Conservation (phyloP, 2,797 vertebrate species). For the Siniperca scherzeri region DNA sequence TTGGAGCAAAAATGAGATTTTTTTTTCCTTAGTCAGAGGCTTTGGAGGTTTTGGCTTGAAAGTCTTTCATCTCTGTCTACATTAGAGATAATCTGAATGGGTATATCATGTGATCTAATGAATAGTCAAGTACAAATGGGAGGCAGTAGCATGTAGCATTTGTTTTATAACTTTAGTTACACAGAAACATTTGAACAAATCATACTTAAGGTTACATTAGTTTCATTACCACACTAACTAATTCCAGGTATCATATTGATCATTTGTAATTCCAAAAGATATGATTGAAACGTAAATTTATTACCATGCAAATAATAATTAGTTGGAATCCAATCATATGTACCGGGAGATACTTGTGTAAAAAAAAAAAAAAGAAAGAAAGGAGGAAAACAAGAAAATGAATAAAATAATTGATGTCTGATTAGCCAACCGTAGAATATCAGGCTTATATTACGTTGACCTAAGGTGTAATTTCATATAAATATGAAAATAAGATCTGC, state of each 20-base stretch:
- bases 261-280: too few relatives aligned
- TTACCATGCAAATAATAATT: neutral
- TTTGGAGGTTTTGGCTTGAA: conserved; percentile 55
- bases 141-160: neutral
- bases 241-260: neutral
- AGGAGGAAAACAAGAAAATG: neutral
- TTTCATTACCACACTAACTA: neutral
- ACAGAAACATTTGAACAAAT: conserved; percentile 2
- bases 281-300: neutral
- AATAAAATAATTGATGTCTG: neutral
- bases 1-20: conserved; percentile 69
- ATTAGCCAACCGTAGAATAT: neutral
- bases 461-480: neutral
- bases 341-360: neutral
- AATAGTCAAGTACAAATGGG: conserved; percentile 24
- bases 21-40: conserved; percentile 47
- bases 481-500: neutral
- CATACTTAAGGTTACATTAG: neutral
- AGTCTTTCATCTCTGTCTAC: conserved; percentile 47
- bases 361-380: neutral
- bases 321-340: neutral
- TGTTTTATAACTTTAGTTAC: neutral
- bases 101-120: conserved; percentile 10
- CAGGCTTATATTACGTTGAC: neutral
- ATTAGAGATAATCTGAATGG: conserved; percentile 41